Conservation (phyloP, 2,797 vertebrate species). For the Setipinna tenuifilis region DNA sequence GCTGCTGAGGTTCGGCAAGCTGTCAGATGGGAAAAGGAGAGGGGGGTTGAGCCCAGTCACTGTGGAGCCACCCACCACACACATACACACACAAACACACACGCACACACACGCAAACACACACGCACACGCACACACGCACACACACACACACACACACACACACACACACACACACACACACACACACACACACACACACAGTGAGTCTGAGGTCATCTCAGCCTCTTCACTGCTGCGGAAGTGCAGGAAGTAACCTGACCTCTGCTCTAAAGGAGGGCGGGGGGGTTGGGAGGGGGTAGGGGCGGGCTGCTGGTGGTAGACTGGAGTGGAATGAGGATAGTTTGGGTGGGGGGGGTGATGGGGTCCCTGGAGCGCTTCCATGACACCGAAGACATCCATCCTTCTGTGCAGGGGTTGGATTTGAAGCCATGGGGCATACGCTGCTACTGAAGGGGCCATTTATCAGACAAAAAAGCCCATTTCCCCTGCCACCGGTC, state of each 20-base stretch:
- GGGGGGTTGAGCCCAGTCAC: not conserved
- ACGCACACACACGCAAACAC: not conserved
- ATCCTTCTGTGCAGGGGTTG: constrained; percentile 13
- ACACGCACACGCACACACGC: not conserved
- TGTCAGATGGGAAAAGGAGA: not conserved
- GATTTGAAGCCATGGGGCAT: constrained; percentile 8
- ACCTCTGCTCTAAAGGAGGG: constrained; percentile 40
- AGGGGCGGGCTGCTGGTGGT: not conserved
- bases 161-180: not conserved
- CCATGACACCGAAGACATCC: constrained; percentile 35
- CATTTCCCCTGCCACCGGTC: not conserved
- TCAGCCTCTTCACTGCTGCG: constrained; percentile 24
- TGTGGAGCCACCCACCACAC: constrained; percentile 20
- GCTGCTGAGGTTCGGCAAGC: constrained; percentile 20
- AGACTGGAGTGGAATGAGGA: not conserved
- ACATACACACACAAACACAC: constrained; percentile 19
- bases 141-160: not conserved
- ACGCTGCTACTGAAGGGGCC: not conserved
- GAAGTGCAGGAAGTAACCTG: constrained; percentile 52
- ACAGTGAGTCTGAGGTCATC: constrained; percentile 54
- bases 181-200: not conserved
- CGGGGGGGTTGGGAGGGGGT: constrained; percentile 4
- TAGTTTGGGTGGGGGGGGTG: constrained; percentile 3
- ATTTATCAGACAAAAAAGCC: constrained; percentile 29
- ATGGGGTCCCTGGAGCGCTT: constrained; percentile 37